Evolutionary conservation across 2,888 invertebrate species (phyloP), one percentile per base, ranked within the genome.

Genomic region (Dasypogon diadema): DNA sequence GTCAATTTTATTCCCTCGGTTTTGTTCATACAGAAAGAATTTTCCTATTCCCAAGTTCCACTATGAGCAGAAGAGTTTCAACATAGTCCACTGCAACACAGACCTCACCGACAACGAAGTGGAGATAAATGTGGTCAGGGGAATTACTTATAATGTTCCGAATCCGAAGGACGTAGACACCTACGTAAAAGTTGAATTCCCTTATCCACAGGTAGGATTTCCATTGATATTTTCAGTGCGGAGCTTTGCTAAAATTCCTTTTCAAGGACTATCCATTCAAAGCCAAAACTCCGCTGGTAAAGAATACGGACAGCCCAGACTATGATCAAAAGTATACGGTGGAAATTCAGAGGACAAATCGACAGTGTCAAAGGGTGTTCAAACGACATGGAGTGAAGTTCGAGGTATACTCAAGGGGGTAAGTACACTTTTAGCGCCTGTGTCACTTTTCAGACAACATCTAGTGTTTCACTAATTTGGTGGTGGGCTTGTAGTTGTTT

Each of bases 381-480:
- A 98, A 97, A 84, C 88, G 97, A 56, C 95, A 97, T 81, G 91
- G 91, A 1, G 87, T 98, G 78, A 99, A 99, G 84, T 90, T 96
- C 74, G 97, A 98, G 86, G 91, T 98, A 8, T 97, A 91, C 88
- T 93, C 95, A 0, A 93, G 94, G 88, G 97, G 98, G 97, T 97
- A 87, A 91, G 91, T 77, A 79, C 2, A 16, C 10, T 24, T 30
- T 76, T 75, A 42, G 22, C 76, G 34, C 74, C 46, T 77, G 58
- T 46, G 6, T 34, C 14, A 48, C 68, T 72, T 37, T 22, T 74
- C 24, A 75, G 77, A 56, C 77, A 77, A 75, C 76, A 74, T 78
- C 77, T 76, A 76, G 76, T 75, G 77, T 77, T 68, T 55, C 14
- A 68, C 48, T 46, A 48, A 46, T 30, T 16, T 26, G 70, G 54